phyloP scores from a whole-genome alignment of 1,140 invertebrate species.

The Caenorhabditis latens region DNA sequence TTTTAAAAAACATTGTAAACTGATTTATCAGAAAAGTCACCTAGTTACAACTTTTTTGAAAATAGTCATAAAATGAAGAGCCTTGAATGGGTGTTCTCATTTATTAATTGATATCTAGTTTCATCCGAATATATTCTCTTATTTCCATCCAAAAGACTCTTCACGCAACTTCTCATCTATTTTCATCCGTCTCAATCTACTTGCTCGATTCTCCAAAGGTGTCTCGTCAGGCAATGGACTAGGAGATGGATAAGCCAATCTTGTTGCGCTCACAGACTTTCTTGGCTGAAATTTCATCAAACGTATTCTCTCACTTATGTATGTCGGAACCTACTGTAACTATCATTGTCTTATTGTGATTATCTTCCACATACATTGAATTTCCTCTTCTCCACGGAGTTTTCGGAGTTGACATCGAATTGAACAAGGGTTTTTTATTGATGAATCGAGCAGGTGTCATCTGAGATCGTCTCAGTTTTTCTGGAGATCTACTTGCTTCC shows the following conservation, averaged over 20 bases:
- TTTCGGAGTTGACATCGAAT: conserved; percentile 15
- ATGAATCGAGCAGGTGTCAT: neutral
- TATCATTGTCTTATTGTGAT: neutral
- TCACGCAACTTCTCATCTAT: conserved; percentile 19
- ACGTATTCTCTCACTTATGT: neutral
- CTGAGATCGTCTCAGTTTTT: neutral
- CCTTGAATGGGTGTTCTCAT: no score
- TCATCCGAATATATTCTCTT: neutral
- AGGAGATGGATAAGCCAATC: neutral
- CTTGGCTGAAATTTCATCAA: neutral
- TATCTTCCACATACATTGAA: conserved; percentile 38
- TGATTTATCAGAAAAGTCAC: no score
- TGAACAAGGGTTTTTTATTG: neutral
- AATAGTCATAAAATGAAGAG: no score
- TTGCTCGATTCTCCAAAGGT: conserved; percentile 42
- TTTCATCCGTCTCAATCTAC: conserved; percentile 54
- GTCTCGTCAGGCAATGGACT: neutral
- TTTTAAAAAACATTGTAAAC: no score
- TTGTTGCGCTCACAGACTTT: neutral
- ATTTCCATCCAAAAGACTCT: neutral
- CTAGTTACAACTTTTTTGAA: no score
- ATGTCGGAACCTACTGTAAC: neutral
- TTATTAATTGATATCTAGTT: no score
- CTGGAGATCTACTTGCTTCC: conserved; percentile 20
- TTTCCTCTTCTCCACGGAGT: conserved; percentile 39